These are phyloP conservation scores for Ditylenchus weischeri DNA, from an alignment of 2,888 invertebrate genomes.

Conservation along the genomic window DNA sequence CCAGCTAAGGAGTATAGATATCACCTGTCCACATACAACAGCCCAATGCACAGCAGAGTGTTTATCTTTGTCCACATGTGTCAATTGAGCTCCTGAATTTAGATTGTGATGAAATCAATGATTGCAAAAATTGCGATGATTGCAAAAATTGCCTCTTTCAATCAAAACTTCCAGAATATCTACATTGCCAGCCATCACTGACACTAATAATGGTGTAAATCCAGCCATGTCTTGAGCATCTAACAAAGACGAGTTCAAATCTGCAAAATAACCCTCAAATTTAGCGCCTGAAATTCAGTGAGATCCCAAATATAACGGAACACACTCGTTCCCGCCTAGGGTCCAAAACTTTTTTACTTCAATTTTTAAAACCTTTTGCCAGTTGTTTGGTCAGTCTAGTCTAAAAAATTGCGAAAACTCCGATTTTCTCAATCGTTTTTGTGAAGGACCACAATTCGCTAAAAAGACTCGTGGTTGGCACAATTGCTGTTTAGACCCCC, in stretches of 20 bases:
- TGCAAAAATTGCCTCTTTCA: slow-evolving; percentile 60
- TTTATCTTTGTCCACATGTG: slow-evolving; percentile 84
- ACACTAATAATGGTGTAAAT: slow-evolving; percentile 82
- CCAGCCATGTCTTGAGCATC: slow-evolving; percentile 86
- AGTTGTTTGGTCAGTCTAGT: too few relatives aligned
- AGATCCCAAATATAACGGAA: too few relatives aligned
- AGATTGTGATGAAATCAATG: not conserved
- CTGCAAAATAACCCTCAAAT: slow-evolving; percentile 61
- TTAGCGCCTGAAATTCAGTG: slow-evolving; percentile 51
- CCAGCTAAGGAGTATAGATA: not conserved
- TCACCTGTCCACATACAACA: slow-evolving; percentile 66
- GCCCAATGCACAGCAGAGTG: slow-evolving; percentile 98
- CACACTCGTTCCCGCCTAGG: too few relatives aligned
- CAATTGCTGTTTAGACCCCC: too few relatives aligned
- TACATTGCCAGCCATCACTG: slow-evolving; percentile 87
- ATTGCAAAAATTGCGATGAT: not conserved
- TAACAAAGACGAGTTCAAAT: slow-evolving; percentile 76
- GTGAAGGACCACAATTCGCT: too few relatives aligned
- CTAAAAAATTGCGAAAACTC: too few relatives aligned
- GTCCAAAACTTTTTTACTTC: too few relatives aligned
- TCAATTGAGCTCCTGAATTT: slow-evolving; percentile 75
- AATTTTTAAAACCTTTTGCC: too few relatives aligned
- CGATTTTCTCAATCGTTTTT: too few relatives aligned
- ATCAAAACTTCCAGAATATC: slow-evolving; percentile 80
- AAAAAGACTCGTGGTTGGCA: too few relatives aligned